Percentiles rank a stretch among this genome's conserved stretches.
Evolutionary conservation across 1,140 invertebrate genomes (phyloP).

Genomic region (Latrodectus geometricus): DNA sequence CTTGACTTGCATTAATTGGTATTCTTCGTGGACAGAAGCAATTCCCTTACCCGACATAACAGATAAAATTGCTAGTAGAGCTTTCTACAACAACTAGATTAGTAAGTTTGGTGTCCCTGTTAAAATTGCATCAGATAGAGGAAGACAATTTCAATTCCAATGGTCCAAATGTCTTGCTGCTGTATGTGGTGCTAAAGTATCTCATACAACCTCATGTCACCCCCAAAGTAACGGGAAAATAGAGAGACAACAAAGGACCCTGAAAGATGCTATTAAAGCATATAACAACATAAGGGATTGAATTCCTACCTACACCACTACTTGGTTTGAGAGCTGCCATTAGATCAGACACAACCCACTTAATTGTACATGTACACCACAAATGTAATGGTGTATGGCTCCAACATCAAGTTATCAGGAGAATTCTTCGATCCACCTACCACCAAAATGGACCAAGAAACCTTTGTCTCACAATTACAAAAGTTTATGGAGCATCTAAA

Average conservation of each 20-base stretch:
- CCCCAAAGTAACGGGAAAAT: slow-evolving; percentile 65
- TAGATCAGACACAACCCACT: slow-evolving; percentile 64
- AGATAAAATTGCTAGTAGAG: not conserved
- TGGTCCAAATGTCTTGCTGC: not conserved
- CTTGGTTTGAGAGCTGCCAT: slow-evolving; percentile 26
- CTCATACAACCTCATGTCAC: slow-evolving; percentile 61
- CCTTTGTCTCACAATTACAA: slow-evolving; percentile 12
- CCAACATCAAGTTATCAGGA: slow-evolving; percentile 56
- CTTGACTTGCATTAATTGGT: too few species aligned
- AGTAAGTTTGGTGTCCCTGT: not conserved
- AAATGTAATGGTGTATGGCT: slow-evolving; percentile 64
- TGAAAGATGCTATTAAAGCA: slow-evolving; percentile 62
- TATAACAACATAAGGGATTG: not conserved
- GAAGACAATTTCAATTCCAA: not conserved
- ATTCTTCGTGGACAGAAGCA: too few species aligned
- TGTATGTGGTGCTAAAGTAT: slow-evolving; percentile 4
- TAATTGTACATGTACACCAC: slow-evolving; percentile 52
- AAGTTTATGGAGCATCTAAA: slow-evolving; percentile 7
- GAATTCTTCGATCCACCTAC: slow-evolving; percentile 51
- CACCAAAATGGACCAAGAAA: not conserved
- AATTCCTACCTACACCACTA: not conserved
- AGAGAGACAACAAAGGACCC: slow-evolving; percentile 63
- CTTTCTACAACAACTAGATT: not conserved
- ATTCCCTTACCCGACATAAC: too few species aligned
- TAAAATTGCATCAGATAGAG: not conserved